Evolutionary conservation across 2,888 invertebrate genomes (phyloP), one percentile per base, ranked within the genome.

Genomic region (Syritta pipiens): DNA sequence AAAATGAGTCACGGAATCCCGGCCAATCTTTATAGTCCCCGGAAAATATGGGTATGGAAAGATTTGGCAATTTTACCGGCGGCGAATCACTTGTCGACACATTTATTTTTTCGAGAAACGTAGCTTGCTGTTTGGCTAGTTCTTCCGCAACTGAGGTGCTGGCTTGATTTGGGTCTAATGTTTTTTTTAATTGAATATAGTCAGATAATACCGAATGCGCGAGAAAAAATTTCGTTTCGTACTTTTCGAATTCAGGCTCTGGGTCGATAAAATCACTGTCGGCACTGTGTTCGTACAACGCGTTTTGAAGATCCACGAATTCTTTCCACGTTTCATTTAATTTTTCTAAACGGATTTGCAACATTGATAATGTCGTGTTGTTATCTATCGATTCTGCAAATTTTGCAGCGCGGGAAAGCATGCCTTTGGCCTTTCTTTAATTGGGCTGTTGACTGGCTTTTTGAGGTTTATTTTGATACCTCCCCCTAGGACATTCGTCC

Each of bases 311-410:
- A n/a, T 49, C 20, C 12, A 49, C 19, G 28, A 49, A 49, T 19
- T 32, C 30, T 4, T 32, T 19, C 24, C 20, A 4, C 2, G 1
- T 5, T 26, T 46, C 6, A 26, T 0, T 26, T 7, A 46, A 6
- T 7, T 24, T 30, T 28, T 28, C 28, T 3, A 28, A 3, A 1
- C 28, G 28, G 12, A 46, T 24, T 3, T 46, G 4, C 6, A 46
- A 1, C 46, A 24, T 24, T 10, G 46, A 46, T 3, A 46, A 5
- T 5, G 28, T 6, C n/a, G 28, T 28, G 12, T 24, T 26, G 7
- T 3, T 14, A 20, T 49, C 30, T n/a, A 49, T 19, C 28, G 49
- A 9, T 49, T 49, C 49, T 19, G 28, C 48, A 30, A n/a, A 49
- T 4, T 1, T 28, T 9, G 28, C 48, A n/a, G 48, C 17, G n/a